Evolutionary conservation across 2,797 vertebrate genomes (phyloP), one percentile per base, ranked within the genome.

Genomic region (Sandelia bainsii): DNA sequence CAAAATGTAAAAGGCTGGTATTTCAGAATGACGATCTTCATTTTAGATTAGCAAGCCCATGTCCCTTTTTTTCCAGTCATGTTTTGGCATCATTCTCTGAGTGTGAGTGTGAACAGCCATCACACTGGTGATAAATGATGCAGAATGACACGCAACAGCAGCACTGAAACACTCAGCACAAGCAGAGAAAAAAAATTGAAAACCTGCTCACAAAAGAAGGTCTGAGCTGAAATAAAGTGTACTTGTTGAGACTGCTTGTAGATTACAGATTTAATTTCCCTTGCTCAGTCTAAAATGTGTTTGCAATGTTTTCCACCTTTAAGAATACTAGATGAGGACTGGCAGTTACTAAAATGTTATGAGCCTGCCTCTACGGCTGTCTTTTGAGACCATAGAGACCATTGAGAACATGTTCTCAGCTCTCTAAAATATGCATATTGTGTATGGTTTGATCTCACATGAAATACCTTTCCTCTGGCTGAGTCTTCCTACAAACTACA

Each of bases 311-410:
- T 83, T 80, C 77, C 80, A 87, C 81, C 67, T 85, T 86, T 89
- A 84, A 75, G 90, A 92, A 92, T 87, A 80, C 86, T 80, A 88
- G 65, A 91, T 80, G 76, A 89, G 65, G 75, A 87, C 77, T 80
- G 84, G 77, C 75, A 80, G 83, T 63, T 32, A 80, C 81, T 87
- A 69, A 62, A 74, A 83, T 77, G 66, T 90, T 85, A 90, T 87
- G 89, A 88, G 87, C 86, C 81, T 85, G 84, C 83, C 77, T 76
- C 81, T 62, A 59, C 32, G 44, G 73, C 77, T 81, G 71, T 82
- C 76, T 75, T 81, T 62, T 59, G 80, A 88, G 86, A 82, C 81
- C 73, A n/a, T n/a, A n/a, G n/a, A n/a, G n/a, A n/a, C n/a, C n/a
- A n/a, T n/a, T n/a, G n/a, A n/a, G n/a, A n/a, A n/a, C 61, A 65